These are phyloP conservation scores for Synanthedon tipuliformis DNA, from an alignment of 2,888 invertebrate genomes.

Conservation along the genomic window DNA sequence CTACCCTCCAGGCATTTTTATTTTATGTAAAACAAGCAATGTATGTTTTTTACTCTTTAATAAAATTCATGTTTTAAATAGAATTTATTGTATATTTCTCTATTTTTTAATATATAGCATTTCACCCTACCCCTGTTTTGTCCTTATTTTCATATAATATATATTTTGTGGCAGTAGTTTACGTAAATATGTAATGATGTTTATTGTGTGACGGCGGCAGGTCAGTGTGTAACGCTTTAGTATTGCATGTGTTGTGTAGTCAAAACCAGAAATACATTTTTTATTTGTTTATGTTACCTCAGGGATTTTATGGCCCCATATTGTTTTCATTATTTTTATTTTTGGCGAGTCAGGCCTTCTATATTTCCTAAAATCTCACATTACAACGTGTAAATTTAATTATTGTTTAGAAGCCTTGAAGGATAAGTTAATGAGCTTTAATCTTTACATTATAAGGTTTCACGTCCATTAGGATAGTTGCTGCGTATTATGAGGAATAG, in stretches of 20 bases:
- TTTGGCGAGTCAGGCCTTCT: slow-evolving; percentile 43
- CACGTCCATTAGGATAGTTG: slow-evolving; percentile 15
- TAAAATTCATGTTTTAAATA: slow-evolving; percentile 70
- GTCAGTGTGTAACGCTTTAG: slow-evolving; percentile 49
- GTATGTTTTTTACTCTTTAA: slow-evolving; percentile 69
- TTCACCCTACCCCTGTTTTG: slow-evolving; percentile 40
- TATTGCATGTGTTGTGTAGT: slow-evolving; percentile 66
- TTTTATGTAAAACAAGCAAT: slow-evolving; percentile 67
- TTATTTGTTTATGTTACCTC: slow-evolving; percentile 63
- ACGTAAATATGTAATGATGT: slow-evolving; percentile 46
- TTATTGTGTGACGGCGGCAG: slow-evolving; percentile 43
- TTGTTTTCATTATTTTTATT: slow-evolving; percentile 48
- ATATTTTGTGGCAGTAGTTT: slow-evolving; percentile 64
- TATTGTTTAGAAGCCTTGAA: slow-evolving; percentile 18
- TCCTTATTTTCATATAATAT: slow-evolving; percentile 51
- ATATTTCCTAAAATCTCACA: slow-evolving; percentile 26
- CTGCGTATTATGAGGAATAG: background rate
- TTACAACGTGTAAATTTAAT: slow-evolving; percentile 14
- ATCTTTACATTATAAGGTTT: slow-evolving; percentile 37
- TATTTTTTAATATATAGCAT: slow-evolving; percentile 59
- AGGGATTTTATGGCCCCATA: slow-evolving; percentile 39
- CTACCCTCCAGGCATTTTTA: slow-evolving; percentile 65
- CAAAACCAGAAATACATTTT: slow-evolving; percentile 44
- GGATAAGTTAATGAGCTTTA: slow-evolving; percentile 30
- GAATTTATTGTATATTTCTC: slow-evolving; percentile 68